Conservation (phyloP, 1,140 invertebrate species). For the Saccostrea echinata region DNA sequence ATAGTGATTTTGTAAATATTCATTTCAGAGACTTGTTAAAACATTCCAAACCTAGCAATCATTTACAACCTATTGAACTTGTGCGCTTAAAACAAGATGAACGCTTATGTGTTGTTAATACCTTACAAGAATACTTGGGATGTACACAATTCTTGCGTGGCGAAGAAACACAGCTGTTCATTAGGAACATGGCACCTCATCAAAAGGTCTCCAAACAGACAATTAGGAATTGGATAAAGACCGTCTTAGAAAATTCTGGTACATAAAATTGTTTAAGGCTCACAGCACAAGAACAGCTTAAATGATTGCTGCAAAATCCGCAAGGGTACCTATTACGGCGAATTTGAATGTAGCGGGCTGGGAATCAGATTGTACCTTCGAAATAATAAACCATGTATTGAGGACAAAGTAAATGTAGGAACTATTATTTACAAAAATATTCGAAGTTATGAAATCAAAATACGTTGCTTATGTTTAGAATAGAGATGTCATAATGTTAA, state of each 20-base stretch:
- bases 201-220: too few relatives aligned
- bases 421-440: too few relatives aligned
- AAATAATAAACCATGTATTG: background rate
- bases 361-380: background rate
- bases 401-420: too few relatives aligned
- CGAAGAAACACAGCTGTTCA: too few relatives aligned
- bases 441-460: too few relatives aligned
- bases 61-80: background rate
- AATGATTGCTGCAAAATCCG: background rate
- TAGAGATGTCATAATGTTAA: too few relatives aligned
- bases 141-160: too few relatives aligned
- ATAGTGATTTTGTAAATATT: too few relatives aligned
- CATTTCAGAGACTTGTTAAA: too few relatives aligned
- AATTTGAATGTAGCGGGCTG: background rate
- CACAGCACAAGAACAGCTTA: too few relatives aligned
- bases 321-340: background rate
- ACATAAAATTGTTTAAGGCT: background rate
- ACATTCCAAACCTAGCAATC: background rate
- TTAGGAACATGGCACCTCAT: too few relatives aligned
- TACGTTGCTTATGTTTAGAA: too few relatives aligned
- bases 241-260: background rate
- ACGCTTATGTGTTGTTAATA: background rate
- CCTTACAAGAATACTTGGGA: background rate
- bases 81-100: background rate
- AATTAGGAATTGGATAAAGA: background rate